Conservation (phyloP, 1,140 invertebrate genomes). For the Lysiphlebus fabarum region DNA sequence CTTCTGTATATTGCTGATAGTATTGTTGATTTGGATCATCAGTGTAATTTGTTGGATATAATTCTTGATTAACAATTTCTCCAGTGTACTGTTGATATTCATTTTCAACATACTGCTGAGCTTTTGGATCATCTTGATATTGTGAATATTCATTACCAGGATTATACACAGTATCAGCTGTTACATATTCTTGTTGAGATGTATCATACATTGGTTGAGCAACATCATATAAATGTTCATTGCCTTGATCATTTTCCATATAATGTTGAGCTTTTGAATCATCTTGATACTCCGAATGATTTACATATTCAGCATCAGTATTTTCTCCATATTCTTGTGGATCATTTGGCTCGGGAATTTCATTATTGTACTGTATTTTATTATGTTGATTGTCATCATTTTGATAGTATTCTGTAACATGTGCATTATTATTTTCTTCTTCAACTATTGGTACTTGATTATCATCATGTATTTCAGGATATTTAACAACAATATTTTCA, state of each 20-base stretch:
- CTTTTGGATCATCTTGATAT: conserved; percentile 14
- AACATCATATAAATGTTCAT: neutral
- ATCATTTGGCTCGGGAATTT: neutral
- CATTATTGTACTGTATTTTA: conserved; percentile 11
- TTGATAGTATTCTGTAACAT: conserved; percentile 8
- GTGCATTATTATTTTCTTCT: neutral
- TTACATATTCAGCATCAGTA: conserved; percentile 27
- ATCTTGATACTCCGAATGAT: conserved; percentile 22
- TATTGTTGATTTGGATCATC: conserved; percentile 24
- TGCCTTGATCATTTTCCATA: neutral
- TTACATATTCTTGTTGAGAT: conserved; percentile 21
- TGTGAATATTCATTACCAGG: neutral
- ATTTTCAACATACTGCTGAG: conserved; percentile 11
- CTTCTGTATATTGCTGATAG: conserved; percentile 26
- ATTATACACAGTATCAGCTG: conserved; percentile 2
- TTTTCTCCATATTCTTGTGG: conserved; percentile 2
- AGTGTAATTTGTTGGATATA: conserved; percentile 28
- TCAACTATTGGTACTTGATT: conserved; percentile 4
- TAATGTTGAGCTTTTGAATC: conserved; percentile 14
- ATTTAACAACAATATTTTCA: neutral
- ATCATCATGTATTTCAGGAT: neutral
- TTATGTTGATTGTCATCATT: neutral
- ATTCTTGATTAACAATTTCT: conserved; percentile 24
- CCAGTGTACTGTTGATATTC: conserved; percentile 9
- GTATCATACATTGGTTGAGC: conserved; percentile 10